Evolutionary conservation across 2,113 vertebrate species (phyloP), one percentile per base, ranked within the genome.

Genomic region (Tragelaphus imberbis): DNA sequence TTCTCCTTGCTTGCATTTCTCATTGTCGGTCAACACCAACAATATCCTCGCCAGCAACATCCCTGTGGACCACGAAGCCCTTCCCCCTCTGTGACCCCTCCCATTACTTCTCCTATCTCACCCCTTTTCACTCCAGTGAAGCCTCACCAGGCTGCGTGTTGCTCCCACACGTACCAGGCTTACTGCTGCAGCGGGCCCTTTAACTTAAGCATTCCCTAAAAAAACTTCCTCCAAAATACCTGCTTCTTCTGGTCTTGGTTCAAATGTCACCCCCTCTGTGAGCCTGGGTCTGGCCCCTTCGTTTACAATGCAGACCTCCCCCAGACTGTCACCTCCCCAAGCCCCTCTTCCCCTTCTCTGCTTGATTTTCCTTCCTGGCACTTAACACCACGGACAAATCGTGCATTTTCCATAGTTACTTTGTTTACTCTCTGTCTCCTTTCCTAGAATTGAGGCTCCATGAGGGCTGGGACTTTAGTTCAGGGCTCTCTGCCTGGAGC

Each of bases 11-110:
- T 0, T 25, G 14, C 10, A 2, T 47, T 59, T 80, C 61, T 95
- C 30, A 28, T 36, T 36, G 81, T n/a, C 3, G 5, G 40, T 59
- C 40, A 55, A 21, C 0, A 7, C 3, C 44, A 51, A 44, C 40
- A 77, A 7, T 40, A 77, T 4, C 71, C 23, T 77, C 21, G 7
- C 23, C 23, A 77, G 21, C 12, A 12, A 2, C 85, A 17, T 19
- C 15, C 53, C 36, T 6, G 1, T 7, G 30, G 30, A 80, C 49
- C 12, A 4, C 0, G 0, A 40, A 47, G 56, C 28, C 5, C 51
- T 55, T 25, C 21, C 59, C 53, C 6, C 19, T 33, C 59, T 21
- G 1, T 0, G 27, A 58, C 84, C 28, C 0, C 1, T 27, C 56
- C 61, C 36, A 11, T 36, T 17, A 1, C 0, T 1, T 28, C 51